phyloP scores from a whole-genome alignment of 1,140 invertebrate genomes.

The Drosophila jambulina region DNA sequence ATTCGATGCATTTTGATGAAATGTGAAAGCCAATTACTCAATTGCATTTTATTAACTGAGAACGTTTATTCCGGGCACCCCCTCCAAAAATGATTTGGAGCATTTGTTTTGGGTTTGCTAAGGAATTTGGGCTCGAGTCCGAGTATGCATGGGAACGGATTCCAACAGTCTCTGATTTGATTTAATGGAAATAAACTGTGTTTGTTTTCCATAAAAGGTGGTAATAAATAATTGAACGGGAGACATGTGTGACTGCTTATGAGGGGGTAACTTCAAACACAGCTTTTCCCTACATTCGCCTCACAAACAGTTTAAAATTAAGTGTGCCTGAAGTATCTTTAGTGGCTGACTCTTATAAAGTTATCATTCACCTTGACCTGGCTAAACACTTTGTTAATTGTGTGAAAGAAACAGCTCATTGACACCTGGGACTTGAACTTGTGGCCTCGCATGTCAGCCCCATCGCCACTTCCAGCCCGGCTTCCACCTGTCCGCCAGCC shows the following conservation, averaged over 20 bases:
- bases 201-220: conserved; percentile 21
- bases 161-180: conserved; percentile 7
- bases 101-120: conserved; percentile 18
- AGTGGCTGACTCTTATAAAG: background rate
- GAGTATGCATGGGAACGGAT: conserved; percentile 8
- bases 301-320: background rate
- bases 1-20: conserved; percentile 68
- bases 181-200: conserved; percentile 28
- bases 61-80: conserved; percentile 39
- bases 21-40: conserved; percentile 74
- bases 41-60: conserved; percentile 75
- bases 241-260: background rate
- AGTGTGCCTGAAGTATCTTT: background rate
- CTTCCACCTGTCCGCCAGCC: conserved; percentile 20
- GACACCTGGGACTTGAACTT: conserved; percentile 48
- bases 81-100: conserved; percentile 28
- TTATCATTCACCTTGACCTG: conserved; percentile 18
- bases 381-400: conserved; percentile 43
- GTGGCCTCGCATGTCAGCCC: conserved; percentile 59
- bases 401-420: conserved; percentile 30
- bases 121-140: conserved; percentile 1
- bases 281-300: background rate
- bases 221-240: conserved; percentile 11
- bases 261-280: background rate
- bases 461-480: conserved; percentile 29